A percentile compares a stretch with the other conserved stretches of the same genome.
Evolutionary conservation across 1,140 invertebrate genomes (phyloP).

Genomic region (Parapsyche elsis): DNA sequence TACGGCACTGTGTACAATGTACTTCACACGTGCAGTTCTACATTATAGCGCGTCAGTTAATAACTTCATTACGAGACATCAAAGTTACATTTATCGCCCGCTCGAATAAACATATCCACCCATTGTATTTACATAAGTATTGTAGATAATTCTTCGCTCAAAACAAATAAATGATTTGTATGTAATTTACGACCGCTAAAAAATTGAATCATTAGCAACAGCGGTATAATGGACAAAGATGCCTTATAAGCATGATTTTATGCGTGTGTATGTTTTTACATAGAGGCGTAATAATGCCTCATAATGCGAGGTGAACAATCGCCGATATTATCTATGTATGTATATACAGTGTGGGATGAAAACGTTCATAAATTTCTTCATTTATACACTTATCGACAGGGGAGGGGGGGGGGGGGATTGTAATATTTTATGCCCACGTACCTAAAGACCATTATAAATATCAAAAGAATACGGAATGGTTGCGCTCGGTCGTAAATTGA

Average conservation of each 20-base stretch:
- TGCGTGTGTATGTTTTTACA: background rate
- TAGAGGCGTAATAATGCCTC: background rate
- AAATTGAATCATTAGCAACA: background rate
- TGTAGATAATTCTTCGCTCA: too few species aligned
- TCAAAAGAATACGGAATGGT: background rate
- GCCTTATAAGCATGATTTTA: slow-evolving; percentile 8
- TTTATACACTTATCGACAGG: background rate
- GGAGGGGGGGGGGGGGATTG: background rate
- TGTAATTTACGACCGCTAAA: too few species aligned
- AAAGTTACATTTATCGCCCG: too few species aligned
- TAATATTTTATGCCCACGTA: background rate
- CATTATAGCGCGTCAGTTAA: too few species aligned
- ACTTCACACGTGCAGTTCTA: too few species aligned
- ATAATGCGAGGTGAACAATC: slow-evolving; percentile 2
- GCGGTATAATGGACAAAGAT: background rate
- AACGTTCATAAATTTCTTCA: slow-evolving; percentile 18
- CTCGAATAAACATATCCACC: too few species aligned
- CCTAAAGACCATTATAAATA: too few species aligned
- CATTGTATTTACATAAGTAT: too few species aligned
- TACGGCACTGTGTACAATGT: too few species aligned
- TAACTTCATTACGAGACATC: too few species aligned
- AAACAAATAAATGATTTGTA: too few species aligned
- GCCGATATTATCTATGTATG: background rate
- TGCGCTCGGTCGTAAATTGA: background rate
- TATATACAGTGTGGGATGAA: slow-evolving; percentile 1